Conservation (phyloP, 2,113 vertebrate species). For the Brachyistius frenatus region DNA sequence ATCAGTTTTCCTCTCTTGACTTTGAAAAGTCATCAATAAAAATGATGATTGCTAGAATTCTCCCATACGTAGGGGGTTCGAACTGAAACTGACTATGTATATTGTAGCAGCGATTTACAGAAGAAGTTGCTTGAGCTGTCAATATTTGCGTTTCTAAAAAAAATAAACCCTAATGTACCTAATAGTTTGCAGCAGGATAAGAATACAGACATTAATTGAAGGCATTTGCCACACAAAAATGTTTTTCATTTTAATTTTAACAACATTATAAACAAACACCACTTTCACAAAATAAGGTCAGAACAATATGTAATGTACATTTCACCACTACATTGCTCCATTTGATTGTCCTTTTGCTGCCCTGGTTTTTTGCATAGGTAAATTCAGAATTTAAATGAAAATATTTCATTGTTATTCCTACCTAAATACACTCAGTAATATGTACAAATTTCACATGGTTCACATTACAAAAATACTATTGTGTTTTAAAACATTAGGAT, state of each 20-base stretch:
- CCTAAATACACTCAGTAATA: constrained; percentile 33
- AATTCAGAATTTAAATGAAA: constrained; percentile 5
- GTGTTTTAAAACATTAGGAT: constrained; percentile 5
- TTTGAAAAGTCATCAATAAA: too few species aligned
- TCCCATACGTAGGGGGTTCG: too few species aligned
- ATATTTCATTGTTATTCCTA: neutral
- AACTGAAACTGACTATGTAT: too few species aligned
- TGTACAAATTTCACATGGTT: constrained; percentile 31
- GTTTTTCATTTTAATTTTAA: constrained; percentile 40
- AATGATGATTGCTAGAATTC: too few species aligned
- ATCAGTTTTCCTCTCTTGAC: too few species aligned
- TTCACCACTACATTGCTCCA: neutral
- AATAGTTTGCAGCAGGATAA: neutral
- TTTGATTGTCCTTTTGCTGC: constrained; percentile 13
- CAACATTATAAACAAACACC: constrained; percentile 38
- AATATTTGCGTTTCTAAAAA: too few species aligned
- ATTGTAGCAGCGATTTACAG: too few species aligned
- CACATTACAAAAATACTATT: constrained; percentile 61
- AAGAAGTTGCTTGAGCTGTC: too few species aligned
- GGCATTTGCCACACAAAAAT: neutral
- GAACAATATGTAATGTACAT: neutral
- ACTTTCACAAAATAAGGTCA: constrained; percentile 35
- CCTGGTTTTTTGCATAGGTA: constrained; percentile 60
- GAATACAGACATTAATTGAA: neutral
- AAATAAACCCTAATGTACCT: neutral